Percentiles rank a stretch among this genome's conserved stretches.
These are phyloP conservation scores for Chunga burmeisteri DNA, from an alignment of 2,113 vertebrate genomes.

Conservation along the genomic window DNA sequence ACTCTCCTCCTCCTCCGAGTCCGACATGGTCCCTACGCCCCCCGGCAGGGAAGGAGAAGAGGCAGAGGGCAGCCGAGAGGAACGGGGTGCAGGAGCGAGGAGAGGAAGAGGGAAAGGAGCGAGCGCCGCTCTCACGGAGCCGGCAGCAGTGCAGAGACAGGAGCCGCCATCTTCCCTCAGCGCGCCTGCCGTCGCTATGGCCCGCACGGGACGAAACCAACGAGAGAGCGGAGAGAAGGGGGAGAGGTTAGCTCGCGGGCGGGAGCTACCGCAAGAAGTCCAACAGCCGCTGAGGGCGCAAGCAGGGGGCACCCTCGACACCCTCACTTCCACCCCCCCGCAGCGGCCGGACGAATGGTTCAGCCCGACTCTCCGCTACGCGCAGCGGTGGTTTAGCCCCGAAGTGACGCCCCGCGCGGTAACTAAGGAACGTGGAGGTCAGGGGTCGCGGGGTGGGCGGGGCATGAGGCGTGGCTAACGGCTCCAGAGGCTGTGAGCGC, in stretches of 20 bases:
- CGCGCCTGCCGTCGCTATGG: constrained; percentile 11
- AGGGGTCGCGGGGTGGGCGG: neutral
- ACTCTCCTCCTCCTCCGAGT: constrained; percentile 94
- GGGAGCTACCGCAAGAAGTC: neutral
- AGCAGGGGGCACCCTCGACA: neutral
- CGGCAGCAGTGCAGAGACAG: fast-evolving
- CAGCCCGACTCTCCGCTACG: neutral
- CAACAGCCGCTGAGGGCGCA: neutral
- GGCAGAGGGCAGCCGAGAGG: neutral
- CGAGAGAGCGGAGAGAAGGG: fast-evolving
- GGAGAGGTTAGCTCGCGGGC: neutral
- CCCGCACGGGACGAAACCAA: neutral
- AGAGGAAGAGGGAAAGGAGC: neutral
- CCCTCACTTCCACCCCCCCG: neutral
- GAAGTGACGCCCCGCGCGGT: constrained; percentile 73
- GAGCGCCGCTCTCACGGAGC: neutral
- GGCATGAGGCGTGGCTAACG: neutral
- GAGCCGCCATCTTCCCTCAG: constrained; percentile 81
- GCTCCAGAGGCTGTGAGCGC: fast-evolving
- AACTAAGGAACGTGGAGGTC: constrained; percentile 62
- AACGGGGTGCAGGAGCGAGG: neutral
- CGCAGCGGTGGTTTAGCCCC: constrained; percentile 5
- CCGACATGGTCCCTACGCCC: constrained; percentile 82
- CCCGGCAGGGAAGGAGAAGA: neutral
- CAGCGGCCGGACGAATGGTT: neutral